These are phyloP conservation scores for Passer montanus DNA, from an alignment of 2,113 vertebrate genomes.

Conservation along the genomic window DNA sequence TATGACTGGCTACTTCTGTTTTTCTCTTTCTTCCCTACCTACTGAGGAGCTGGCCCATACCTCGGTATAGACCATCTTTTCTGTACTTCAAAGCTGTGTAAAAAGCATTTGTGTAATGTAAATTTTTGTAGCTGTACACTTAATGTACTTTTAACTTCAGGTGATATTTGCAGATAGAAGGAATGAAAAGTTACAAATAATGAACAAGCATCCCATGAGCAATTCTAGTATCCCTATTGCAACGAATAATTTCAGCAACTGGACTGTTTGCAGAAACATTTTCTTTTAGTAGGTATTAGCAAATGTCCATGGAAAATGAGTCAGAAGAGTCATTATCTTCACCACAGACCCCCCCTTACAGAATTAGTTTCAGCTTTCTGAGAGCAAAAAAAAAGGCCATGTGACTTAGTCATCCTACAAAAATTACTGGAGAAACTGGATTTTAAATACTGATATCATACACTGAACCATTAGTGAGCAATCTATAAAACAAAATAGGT, in stretches of 20 bases:
- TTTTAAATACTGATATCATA: conserved; percentile 11
- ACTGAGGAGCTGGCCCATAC: not conserved
- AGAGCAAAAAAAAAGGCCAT: not conserved
- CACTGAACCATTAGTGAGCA: not conserved
- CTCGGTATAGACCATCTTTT: not conserved
- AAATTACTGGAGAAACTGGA: not conserved
- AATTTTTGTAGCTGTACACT: not conserved
- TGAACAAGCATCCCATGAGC: not conserved
- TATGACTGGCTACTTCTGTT: not conserved
- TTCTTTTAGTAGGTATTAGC: conserved; percentile 1
- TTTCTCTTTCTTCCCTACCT: not conserved
- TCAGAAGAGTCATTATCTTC: not conserved
- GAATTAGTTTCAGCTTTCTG: not conserved
- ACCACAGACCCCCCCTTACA: not conserved
- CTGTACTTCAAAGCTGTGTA: not conserved
- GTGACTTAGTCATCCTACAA: not conserved
- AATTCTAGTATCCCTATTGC: not conserved
- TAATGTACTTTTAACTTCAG: not conserved
- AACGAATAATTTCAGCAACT: not conserved
- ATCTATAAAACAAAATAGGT: conserved; percentile 6
- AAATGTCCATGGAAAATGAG: not conserved
- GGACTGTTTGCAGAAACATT: not conserved
- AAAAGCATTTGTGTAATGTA: not conserved
- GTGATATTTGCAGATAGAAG: not conserved
- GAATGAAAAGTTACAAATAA: not conserved